Conservation (phyloP, 2,888 invertebrate genomes). For the Pyrochroa serraticornis region DNA sequence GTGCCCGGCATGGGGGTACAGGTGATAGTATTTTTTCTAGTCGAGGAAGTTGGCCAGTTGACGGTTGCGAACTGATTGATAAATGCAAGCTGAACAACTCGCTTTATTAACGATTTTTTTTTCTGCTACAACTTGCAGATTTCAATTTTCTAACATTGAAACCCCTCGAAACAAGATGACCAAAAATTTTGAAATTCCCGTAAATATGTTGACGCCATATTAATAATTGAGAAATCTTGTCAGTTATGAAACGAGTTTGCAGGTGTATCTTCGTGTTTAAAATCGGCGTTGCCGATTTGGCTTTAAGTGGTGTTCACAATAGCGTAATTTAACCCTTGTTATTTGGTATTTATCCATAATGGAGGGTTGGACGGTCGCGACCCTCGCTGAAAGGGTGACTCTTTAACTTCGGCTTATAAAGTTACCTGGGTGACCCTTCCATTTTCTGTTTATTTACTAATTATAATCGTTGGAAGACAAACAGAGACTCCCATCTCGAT, state of each 20-base stretch:
- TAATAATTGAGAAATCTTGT: no score
- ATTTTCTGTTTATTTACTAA: slow-evolving; percentile 14
- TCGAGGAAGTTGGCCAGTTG: slow-evolving; percentile 6
- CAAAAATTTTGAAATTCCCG: no score
- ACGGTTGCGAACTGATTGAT: slow-evolving; percentile 27
- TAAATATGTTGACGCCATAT: no score
- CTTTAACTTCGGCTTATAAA: slow-evolving; percentile 13
- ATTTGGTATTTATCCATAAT: slow-evolving; percentile 50
- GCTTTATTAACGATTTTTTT: no score
- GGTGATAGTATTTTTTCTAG: slow-evolving; percentile 48
- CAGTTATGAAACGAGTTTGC: no score
- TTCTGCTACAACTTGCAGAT: no score
- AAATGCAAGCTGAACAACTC: not conserved
- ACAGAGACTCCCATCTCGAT: not conserved
- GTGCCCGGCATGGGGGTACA: slow-evolving; percentile 50
- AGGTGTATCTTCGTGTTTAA: no score
- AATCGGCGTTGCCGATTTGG: not conserved
- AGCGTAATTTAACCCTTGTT: slow-evolving; percentile 53
- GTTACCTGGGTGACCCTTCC: not conserved
- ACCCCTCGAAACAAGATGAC: no score
- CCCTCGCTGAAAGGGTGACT: slow-evolving; percentile 17
- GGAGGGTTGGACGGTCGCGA: slow-evolving; percentile 43
- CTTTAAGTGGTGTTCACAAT: slow-evolving; percentile 47
- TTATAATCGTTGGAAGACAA: not conserved
- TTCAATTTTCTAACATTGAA: no score